These are phyloP conservation scores for Macheiramphus alcinus DNA, from an alignment of 2,113 vertebrate genomes.

Conservation along the genomic window DNA sequence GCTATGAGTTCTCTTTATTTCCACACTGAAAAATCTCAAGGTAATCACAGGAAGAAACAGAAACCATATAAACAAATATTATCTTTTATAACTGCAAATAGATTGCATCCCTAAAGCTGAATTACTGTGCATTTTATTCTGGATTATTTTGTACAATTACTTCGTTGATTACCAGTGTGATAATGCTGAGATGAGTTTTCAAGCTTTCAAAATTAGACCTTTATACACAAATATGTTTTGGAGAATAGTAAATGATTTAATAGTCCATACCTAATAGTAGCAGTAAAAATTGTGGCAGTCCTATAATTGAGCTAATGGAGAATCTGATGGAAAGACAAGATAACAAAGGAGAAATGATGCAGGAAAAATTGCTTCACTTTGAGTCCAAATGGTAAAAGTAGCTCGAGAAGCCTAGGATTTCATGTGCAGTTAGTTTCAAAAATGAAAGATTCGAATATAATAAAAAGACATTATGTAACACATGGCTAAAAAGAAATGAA, in stretches of 20 bases:
- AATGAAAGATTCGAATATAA: conserved; percentile 24
- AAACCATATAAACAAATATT: conserved; percentile 45
- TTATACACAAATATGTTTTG: conserved; percentile 54
- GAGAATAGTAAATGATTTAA: conserved; percentile 49
- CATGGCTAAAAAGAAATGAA: background rate
- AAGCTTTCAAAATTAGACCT: conserved; percentile 53
- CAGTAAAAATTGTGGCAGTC: conserved; percentile 7
- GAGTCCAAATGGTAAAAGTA: conserved; percentile 42
- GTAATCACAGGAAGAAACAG: conserved; percentile 30
- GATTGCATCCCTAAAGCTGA: conserved; percentile 54
- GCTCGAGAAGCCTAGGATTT: conserved; percentile 34
- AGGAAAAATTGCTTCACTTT: conserved; percentile 66
- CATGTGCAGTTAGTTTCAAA: conserved; percentile 30
- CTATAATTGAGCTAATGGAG: conserved; percentile 58
- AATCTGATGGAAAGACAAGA: conserved; percentile 54
- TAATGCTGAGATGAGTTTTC: conserved; percentile 52
- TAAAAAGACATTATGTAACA: conserved; percentile 34
- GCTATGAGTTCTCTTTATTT: background rate
- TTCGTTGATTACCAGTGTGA: conserved; percentile 62
- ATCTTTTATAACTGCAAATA: conserved; percentile 25
- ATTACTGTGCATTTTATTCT: conserved; percentile 44
- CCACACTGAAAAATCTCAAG: conserved; percentile 57
- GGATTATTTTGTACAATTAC: conserved; percentile 60
- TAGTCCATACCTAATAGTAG: background rate
- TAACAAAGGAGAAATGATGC: conserved; percentile 59